Percentiles rank a stretch among this genome's conserved stretches.
These are phyloP conservation scores for Karalla daura DNA, from an alignment of 2,797 vertebrate species.

Conservation along the genomic window DNA sequence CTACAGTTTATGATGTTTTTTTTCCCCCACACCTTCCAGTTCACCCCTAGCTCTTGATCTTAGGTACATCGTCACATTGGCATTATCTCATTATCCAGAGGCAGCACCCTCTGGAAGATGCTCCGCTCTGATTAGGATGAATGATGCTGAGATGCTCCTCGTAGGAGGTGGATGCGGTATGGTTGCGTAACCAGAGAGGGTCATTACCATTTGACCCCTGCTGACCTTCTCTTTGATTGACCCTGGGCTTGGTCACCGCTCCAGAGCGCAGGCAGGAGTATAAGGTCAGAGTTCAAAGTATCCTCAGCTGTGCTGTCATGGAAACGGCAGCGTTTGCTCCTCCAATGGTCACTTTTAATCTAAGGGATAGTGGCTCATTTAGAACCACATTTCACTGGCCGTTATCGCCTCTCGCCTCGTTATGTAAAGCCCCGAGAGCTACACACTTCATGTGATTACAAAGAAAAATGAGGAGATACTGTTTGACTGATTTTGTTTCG, in stretches of 20 bases:
- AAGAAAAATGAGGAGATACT: not conserved
- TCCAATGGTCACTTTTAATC: conserved; percentile 62
- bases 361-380: conserved; percentile 32
- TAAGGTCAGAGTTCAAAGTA: conserved; percentile 79
- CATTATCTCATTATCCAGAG: conserved; percentile 23
- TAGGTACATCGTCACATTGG: not conserved
- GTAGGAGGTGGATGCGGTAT: conserved; percentile 41
- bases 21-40: not conserved
- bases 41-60: not conserved
- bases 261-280: conserved; percentile 64
- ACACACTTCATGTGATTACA: not conserved
- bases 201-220: conserved; percentile 77
- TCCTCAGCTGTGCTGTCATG: conserved; percentile 80
- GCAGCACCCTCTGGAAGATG: conserved; percentile 38
- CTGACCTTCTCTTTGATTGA: conserved; percentile 77
- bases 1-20: not conserved
- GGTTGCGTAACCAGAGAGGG: conserved; percentile 71
- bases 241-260: conserved; percentile 73
- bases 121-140: conserved; percentile 69
- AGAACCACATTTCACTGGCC: conserved; percentile 18
- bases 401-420: conserved; percentile 1
- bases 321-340: conserved; percentile 66
- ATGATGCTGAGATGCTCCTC: conserved; percentile 52
- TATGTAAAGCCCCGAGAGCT: not conserved
- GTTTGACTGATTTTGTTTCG: not conserved